Evolutionary conservation across 1,140 invertebrate species (phyloP).

Genomic region (Micrasema longulum): DNA sequence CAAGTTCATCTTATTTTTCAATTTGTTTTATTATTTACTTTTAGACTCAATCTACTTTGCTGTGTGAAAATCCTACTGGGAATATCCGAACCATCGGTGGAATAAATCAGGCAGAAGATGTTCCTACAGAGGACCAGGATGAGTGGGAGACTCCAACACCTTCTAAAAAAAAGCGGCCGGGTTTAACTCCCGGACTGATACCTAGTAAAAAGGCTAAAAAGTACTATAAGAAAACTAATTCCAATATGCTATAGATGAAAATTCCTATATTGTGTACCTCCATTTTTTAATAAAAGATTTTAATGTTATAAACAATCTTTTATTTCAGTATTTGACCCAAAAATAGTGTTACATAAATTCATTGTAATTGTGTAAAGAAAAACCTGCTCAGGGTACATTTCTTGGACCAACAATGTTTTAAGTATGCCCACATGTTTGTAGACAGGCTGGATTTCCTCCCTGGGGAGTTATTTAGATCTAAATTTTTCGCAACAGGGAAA

Average conservation of each 20-base stretch:
- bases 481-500: no score
- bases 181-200: conserved; percentile 79
- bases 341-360: no score
- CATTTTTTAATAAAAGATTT: conserved; percentile 19
- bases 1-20: no score
- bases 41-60: conserved; percentile 54
- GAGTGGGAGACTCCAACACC: conserved; percentile 68
- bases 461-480: no score
- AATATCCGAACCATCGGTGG: conserved; percentile 57
- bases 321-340: no score
- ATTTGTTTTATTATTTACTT: conserved; percentile 25
- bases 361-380: no score
- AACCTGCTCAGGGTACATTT: no score
- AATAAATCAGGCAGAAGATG: conserved; percentile 33
- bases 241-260: conserved; percentile 15
- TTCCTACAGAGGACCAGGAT: conserved; percentile 55
- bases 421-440: no score
- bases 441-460: no score
- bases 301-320: background rate
- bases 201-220: conserved; percentile 89
- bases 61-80: conserved; percentile 62
- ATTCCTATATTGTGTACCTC: background rate
- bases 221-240: conserved; percentile 74
- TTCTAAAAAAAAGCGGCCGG: conserved; percentile 79
- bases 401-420: no score